phyloP scores from a whole-genome alignment of 2,113 vertebrate species.

The Hyaena hyaena region DNA sequence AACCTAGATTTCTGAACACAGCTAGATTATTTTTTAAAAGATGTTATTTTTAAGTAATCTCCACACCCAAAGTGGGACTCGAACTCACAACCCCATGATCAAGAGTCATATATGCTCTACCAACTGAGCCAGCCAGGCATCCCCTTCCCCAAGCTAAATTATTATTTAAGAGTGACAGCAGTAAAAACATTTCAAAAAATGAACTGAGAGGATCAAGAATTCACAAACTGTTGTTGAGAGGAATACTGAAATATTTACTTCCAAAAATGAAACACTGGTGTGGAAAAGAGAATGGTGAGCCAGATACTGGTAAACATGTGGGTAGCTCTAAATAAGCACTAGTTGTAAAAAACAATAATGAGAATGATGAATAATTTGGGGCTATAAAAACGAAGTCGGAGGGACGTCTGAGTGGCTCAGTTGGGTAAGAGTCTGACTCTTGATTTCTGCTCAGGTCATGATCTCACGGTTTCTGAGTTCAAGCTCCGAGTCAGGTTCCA shows the following conservation, averaged over 20 bases:
- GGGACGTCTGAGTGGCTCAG: not conserved
- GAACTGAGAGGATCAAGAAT: slow-evolving; percentile 20
- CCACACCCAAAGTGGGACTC: not conserved
- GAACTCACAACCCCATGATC: not conserved
- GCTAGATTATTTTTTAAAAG: not conserved
- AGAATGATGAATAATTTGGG: not conserved
- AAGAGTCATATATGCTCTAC: not conserved
- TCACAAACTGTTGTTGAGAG: not conserved
- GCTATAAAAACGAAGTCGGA: not conserved
- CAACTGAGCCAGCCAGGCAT: not conserved
- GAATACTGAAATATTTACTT: not conserved
- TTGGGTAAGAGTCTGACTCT: no score
- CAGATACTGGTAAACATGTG: not conserved
- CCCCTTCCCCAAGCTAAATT: not conserved
- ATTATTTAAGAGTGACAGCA: not conserved
- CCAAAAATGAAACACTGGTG: not conserved
- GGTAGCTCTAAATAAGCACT: not conserved
- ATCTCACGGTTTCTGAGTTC: no score
- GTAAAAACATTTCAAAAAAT: slow-evolving; percentile 42
- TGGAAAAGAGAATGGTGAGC: not conserved
- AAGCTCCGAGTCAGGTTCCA: no score
- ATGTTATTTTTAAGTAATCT: not conserved
- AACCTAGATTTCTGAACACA: not conserved
- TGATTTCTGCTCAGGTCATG: no score
- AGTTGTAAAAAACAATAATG: not conserved